phyloP scores from a whole-genome alignment of 2,113 vertebrate genomes.

The Oreocharis arfaki region DNA sequence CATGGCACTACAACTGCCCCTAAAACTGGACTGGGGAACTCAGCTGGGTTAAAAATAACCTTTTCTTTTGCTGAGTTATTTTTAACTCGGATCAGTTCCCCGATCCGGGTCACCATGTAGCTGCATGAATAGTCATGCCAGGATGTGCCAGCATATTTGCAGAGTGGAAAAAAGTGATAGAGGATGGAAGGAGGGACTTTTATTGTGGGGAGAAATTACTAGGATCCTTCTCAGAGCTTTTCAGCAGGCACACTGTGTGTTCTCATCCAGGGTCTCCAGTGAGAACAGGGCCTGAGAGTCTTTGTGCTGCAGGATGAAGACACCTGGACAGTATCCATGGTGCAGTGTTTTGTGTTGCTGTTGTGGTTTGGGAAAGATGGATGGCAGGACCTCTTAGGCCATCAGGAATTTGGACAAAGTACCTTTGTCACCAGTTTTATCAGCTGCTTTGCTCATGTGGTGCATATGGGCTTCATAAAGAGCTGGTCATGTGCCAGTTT shows the following conservation, averaged over 20 bases:
- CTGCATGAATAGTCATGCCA: background rate
- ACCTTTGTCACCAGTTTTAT: background rate
- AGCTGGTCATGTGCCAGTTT: background rate
- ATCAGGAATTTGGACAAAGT: background rate
- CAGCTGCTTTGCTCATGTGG: background rate
- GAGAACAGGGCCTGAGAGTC: accelerated
- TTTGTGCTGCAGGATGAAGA: background rate
- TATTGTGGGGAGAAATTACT: background rate
- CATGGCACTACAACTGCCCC: accelerated
- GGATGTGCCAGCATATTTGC: background rate
- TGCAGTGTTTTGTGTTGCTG: background rate
- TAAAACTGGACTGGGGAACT: background rate
- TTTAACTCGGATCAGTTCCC: background rate
- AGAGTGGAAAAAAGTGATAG: background rate
- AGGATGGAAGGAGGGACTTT: background rate
- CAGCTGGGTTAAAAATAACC: background rate
- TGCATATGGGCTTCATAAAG: background rate
- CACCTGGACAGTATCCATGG: background rate
- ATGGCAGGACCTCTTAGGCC: background rate
- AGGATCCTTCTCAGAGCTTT: background rate
- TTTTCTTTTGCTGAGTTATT: conserved; percentile 12
- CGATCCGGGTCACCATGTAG: accelerated
- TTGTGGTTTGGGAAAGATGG: background rate
- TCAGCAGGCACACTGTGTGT: background rate
- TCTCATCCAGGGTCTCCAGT: background rate